Evolutionary conservation across 2,113 vertebrate species (phyloP), one percentile per base, ranked within the genome.

Genomic region (Balaeniceps rex): DNA sequence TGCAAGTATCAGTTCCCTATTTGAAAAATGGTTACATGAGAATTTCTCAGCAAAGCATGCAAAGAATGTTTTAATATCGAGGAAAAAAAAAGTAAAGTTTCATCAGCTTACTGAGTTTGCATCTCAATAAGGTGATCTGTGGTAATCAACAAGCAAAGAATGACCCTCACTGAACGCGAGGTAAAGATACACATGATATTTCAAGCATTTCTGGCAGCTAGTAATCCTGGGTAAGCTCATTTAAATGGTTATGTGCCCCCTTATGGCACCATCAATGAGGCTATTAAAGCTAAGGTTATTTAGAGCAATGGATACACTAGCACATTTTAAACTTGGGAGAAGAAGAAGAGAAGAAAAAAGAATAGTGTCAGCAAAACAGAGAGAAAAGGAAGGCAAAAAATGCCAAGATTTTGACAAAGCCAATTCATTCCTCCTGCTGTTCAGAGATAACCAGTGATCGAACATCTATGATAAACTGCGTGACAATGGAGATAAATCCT

Each of bases 211-310:
- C 54, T 93, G 80, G 77, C 65, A 94, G 76, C 11, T 19, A 83
- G 51, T 77, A 58, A 29, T 75, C 83, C 86, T 94, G 72, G 77
- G 77, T 66, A 87, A 94, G 71, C 65, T 85, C 63, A 71, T 93
- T 96, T 72, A 63, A 89, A 83, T 93, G 74, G 78, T 96, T 95
- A 94, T 96, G 33, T 93, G 82, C 23, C 76, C 87, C 82, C 88
- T 96, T 77, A 96, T 88, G 78, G 92, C 85, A 93, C 90, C 90
- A 19, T 96, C 90, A 96, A 63, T 70, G 93, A 95, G 57, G 33
- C 75, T 83, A 38, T 95, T 95, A 94, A 95, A 91, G 64, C 40
- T 74, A 28, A 91, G 81, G 57, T 94, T 96, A 91, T 95, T 87
- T 80, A 91, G 84, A 94, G 54, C 51, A 83, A 74, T 4, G 25